Base-by-base conservation (phyloP, 2,888 invertebrate genomes). In the Parelbella ahira region DNA sequence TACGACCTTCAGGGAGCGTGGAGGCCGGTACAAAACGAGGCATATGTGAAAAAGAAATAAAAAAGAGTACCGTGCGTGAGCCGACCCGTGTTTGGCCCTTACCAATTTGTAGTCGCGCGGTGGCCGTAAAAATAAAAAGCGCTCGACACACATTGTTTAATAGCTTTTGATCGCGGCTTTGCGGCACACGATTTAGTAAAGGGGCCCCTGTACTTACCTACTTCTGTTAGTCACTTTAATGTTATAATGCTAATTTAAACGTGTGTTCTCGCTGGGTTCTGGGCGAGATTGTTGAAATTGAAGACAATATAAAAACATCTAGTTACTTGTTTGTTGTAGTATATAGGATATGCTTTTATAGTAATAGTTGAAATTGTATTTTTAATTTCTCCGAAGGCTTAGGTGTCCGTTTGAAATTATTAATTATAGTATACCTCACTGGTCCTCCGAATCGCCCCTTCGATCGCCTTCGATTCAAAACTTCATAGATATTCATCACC, bases 91-190 rank as follows among this genome's bases (percentile, higher is more conserved):
- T 63, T 62, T 53, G 63, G 56, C 61, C 63, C 65, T 63, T 60
- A 73, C 70, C 73, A 79, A 79, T 79, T 79, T 79, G 79, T 79
- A 71, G 56, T 50, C 38, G 50, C 55, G 49, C 57, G 51, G 44
- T 53, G 55, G 53, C 57, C 53, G 44, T 55, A 58, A 63, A 67
- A 72, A 68, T 64, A 71, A 71, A 67, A 60, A 51, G 11, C 27
- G 28, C 15, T 19, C 19, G 47, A 42, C 45, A 39, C 38, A 46
- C 41, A 47, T 48, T 49, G 44, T 47, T 50, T 47, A 45, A 50
- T 46, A 51, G 47, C 43, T 30, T 44, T 47, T 32, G 38, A 49
- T 49, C 46, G 46, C 39, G 43, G 34, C 37, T 43, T 39, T 34
- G 37, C 46, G 19, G 27, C 33, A 33, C 12, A 24, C 11, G 19